phyloP scores from a whole-genome alignment of 1,140 invertebrate species.

The Trichonephila clavipes region DNA sequence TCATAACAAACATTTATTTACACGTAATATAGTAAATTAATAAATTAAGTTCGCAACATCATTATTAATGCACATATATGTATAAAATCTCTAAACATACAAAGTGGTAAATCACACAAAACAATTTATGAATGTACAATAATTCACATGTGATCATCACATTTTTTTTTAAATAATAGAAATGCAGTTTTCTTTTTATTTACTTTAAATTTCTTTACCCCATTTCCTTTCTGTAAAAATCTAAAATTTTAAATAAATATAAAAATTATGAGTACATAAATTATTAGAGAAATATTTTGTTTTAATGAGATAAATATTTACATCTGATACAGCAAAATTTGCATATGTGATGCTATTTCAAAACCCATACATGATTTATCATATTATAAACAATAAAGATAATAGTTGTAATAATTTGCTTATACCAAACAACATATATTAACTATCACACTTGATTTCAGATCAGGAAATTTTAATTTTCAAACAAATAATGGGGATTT shows the following conservation, averaged over 20 bases:
- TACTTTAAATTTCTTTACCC: background rate
- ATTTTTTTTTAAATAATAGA: background rate
- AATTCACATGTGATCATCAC: background rate
- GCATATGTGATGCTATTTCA: no score
- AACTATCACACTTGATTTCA: no score
- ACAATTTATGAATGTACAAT: background rate
- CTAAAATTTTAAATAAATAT: background rate
- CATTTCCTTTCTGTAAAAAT: background rate
- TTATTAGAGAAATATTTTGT: no score
- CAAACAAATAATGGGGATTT: no score
- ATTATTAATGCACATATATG: background rate
- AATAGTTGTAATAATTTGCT: no score
- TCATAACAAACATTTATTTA: conserved; percentile 45
- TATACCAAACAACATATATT: no score
- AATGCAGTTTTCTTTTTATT: background rate
- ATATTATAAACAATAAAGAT: no score
- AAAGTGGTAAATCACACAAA: background rate
- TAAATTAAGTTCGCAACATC: conserved; percentile 13
- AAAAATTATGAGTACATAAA: background rate
- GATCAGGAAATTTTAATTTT: no score
- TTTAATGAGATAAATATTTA: no score
- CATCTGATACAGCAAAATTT: no score
- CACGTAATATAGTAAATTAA: conserved; percentile 31
- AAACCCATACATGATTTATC: no score
- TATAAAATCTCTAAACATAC: conserved; percentile 36